Evolutionary conservation across 1,140 invertebrate species (phyloP), one percentile per base, ranked within the genome.

Genomic region (Temnothorax curvispinosus): DNA sequence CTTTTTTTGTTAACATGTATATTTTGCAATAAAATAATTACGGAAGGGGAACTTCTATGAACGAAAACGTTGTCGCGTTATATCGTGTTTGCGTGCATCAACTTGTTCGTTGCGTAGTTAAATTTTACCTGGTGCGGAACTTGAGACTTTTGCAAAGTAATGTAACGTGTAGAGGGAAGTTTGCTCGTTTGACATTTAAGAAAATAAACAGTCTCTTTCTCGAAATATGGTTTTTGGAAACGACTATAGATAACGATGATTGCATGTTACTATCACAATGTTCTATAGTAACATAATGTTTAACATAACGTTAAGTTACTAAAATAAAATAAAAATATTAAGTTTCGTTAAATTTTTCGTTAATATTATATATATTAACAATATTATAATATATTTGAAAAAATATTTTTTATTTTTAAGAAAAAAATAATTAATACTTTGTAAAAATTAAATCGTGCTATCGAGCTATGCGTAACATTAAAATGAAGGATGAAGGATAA

Each of bases 111-210:
- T 84, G 69, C 64, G 77, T 35, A 78, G 58, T 80, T 74, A n/a
- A 27, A 35, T 56, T 67, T 80, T 67, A 47, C 15, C 13, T 60
- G 7, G 0, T 27, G 41, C 15, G 13, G 5, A 82, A 74, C 54
- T 71, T 71, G 8, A 71, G 38, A n/a, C 8, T 32, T 69, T 47
- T 69, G 38, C 62, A 80, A 69, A 69, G 50, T 32, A 21, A 56
- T 41, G 8, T 11, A 62, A 47, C 41, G 18, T 27, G 13, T 1
- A 1, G 8, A 3, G 32, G 35, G 41, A 50, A 71, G 35, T 32
- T 47, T 35, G 13, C 38, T 84, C 41, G 18, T 74, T 72, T 74
- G 80, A 72, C 69, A 75, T 84, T 84, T 84, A 75, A 13, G 11
- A 58, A 84, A 74, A 35, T 13, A 8, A 84, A 18, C 9, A 62